A percentile compares a stretch with the other conserved stretches of the same genome.
phyloP scores from a whole-genome alignment of 2,797 vertebrate genomes.

The Margarornis squamiger region DNA sequence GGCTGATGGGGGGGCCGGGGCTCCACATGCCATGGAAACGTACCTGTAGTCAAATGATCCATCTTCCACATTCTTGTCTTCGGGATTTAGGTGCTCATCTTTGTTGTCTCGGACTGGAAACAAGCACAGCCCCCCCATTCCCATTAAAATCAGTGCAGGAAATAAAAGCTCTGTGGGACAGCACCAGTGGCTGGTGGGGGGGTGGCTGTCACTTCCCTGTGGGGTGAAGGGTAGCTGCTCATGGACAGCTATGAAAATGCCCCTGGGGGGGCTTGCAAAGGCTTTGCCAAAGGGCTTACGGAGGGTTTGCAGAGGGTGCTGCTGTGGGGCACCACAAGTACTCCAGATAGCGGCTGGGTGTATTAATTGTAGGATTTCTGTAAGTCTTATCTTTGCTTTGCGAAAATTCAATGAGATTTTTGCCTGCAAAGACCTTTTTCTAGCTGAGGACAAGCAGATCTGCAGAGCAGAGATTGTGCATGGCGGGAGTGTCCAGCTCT shows the following conservation, averaged over 20 bases:
- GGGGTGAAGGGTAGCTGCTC: background rate
- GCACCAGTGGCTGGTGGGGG: background rate
- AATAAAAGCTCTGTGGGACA: background rate
- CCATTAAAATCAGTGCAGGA: background rate
- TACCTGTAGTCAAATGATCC: constrained; percentile 98
- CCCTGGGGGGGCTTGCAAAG: background rate
- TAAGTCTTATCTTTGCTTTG: background rate
- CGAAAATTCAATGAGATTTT: background rate
- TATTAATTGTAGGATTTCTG: background rate
- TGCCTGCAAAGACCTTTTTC: background rate
- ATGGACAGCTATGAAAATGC: background rate
- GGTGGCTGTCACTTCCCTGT: background rate
- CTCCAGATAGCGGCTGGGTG: background rate
- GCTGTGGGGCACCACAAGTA: background rate
- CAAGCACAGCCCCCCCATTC: background rate
- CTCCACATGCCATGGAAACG: background rate
- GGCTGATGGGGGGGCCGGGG: background rate
- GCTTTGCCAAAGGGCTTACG: background rate
- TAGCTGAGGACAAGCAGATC: background rate
- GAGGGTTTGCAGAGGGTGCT: background rate
- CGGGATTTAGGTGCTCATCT: constrained; percentile 89
- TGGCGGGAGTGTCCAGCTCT: background rate
- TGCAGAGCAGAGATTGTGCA: background rate
- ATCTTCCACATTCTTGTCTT: constrained; percentile 93
- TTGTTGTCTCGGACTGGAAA: constrained; percentile 91